A percentile compares a stretch with the other conserved stretches of the same genome.
These are phyloP conservation scores for Orthosia gothica DNA, from an alignment of 2,888 invertebrate species.

Conservation along the genomic window DNA sequence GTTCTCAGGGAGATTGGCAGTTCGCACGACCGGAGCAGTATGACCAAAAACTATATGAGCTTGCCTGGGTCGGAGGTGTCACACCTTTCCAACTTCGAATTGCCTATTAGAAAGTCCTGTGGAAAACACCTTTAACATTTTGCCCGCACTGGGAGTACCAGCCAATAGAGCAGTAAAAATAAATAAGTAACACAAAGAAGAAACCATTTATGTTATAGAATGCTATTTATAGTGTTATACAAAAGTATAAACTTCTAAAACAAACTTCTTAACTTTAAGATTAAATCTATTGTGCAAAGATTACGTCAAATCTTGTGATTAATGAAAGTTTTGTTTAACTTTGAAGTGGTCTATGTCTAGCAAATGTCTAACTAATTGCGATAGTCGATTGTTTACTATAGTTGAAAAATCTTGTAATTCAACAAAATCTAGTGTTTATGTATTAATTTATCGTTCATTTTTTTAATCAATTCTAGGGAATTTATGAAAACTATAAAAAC, in stretches of 20 bases:
- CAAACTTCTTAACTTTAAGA: conserved; percentile 9
- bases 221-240: not conserved
- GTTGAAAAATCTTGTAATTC: not conserved
- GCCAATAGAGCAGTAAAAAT: too few relatives aligned
- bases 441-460: not conserved
- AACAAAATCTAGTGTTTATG: not conserved
- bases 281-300: not conserved
- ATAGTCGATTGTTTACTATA: conserved; percentile 11
- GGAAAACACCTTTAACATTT: too few relatives aligned
- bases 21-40: too few relatives aligned
- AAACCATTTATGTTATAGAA: too few relatives aligned
- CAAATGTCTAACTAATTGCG: conserved; percentile 17
- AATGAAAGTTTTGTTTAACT: conserved; percentile 18
- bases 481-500: too few relatives aligned
- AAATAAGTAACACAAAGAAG: too few relatives aligned
- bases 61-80: too few relatives aligned
- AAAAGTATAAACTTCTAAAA: not conserved
- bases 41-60: too few relatives aligned
- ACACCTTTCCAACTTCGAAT: too few relatives aligned
- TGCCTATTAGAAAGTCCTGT: too few relatives aligned
- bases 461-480: too few relatives aligned
- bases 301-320: conserved; percentile 29
- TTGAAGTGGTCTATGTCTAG: not conserved
- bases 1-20: not conserved
- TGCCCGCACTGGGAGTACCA: too few relatives aligned